Evolutionary conservation across 1,140 invertebrate species (phyloP).

Genomic region (Drosophila miranda): DNA sequence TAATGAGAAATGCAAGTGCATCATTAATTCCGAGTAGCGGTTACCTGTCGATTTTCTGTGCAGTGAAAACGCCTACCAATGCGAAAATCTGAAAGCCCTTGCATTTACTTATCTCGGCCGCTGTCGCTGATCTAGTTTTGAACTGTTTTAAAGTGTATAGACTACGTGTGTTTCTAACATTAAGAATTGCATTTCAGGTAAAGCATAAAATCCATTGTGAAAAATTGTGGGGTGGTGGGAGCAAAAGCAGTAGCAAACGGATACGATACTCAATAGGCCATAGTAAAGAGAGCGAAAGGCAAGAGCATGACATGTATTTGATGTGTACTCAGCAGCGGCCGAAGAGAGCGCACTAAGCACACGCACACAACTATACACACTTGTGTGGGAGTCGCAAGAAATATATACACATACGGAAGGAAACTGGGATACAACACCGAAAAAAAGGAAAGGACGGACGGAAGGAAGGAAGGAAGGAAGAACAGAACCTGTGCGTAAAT

Average conservation of each 20-base stretch:
- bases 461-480: constrained; percentile 4
- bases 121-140: constrained; percentile 1
- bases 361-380: constrained; percentile 52
- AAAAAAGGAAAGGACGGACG: constrained; percentile 16
- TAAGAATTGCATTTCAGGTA: constrained; percentile 64
- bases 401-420: constrained; percentile 4
- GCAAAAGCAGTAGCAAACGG: constrained; percentile 52
- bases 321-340: constrained; percentile 65
- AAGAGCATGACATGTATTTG: constrained; percentile 64
- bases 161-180: constrained; percentile 14
- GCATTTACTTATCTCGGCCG: not conserved
- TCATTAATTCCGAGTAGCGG: constrained; percentile 1
- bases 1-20: not conserved
- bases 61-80: constrained; percentile 47
- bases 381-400: constrained; percentile 40
- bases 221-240: constrained; percentile 78
- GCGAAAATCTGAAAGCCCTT: constrained; percentile 12
- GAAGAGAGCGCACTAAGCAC: constrained; percentile 71
- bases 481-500: constrained; percentile 33
- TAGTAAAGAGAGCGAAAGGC: constrained; percentile 50
- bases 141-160: constrained; percentile 12
- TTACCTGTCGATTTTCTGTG: constrained; percentile 7
- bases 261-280: constrained; percentile 65
- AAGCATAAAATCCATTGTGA: constrained; percentile 79
- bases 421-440: constrained; percentile 1